Base-by-base conservation (phyloP, 2,113 vertebrate species). In the Danio rerio region DNA sequence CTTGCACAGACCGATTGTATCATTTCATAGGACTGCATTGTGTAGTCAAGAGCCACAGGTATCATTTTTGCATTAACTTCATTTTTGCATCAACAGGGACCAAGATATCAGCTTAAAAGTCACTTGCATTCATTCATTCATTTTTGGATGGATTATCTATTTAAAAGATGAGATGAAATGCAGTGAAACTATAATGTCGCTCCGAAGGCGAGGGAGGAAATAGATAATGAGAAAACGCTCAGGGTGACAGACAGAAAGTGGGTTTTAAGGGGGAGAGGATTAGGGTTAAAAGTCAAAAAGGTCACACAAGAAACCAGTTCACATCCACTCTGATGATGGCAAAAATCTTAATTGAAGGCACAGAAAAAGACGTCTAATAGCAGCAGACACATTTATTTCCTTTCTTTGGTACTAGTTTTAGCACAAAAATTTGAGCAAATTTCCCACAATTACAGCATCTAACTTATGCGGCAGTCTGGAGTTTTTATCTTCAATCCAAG, bases 241-340 rank as follows among this genome's bases (percentile, higher is more conserved):
- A 87, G 79, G 80, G 74, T 85, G 18, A 66, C 70, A 12, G 87
- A 90, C 88, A 89, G 81, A 91, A 92, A 91, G 89, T 89, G 90
- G 62, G 73, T 89, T 43, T 90, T 89, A 90, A 91, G 82, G 89
- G 83, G 82, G 69, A 74, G 71, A 84, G 85, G 91, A 93, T 92
- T 92, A 89, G 89, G 90, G 90, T 90, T 91, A 91, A 91, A 91
- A 86, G 91, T 92, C 90, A 90, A 58, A 85, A 84, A 88, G 90
- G 88, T 92, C 90, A 90, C 69, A 86, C 45, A 56, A 87, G 87
- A 83, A 85, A 90, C 87, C 83, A 86, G 86, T 91, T 90, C 88
- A 90, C 88, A 72, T 78, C 49, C 58, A 78, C 13, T 59, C 15
- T 70, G 4, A 73, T 84, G 62, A 50, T 81, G 70, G 31, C 58